phyloP scores from a whole-genome alignment of 2,888 invertebrate species.

The Callimorpha dominula region DNA sequence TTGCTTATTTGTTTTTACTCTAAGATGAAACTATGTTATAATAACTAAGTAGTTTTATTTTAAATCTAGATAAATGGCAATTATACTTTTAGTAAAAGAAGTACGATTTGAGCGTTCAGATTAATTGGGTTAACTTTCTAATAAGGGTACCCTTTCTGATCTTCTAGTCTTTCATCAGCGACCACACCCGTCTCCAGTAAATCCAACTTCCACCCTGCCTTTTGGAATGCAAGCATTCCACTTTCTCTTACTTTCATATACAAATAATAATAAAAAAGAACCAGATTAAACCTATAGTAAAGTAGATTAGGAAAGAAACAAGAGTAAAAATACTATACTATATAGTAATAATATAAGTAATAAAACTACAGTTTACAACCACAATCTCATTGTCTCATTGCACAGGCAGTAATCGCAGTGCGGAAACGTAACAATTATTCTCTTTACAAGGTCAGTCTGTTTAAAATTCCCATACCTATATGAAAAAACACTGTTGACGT shows the following conservation, averaged over 20 bases:
- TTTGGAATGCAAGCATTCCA: too few species aligned
- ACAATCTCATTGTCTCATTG: too few species aligned
- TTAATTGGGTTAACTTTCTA: background rate
- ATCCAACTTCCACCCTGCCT: too few species aligned
- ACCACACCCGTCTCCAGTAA: too few species aligned
- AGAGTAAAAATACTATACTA: too few species aligned
- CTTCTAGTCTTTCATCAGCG: too few species aligned
- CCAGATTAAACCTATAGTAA: background rate
- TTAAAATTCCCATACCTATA: constrained; percentile 15
- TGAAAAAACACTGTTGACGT: constrained; percentile 11
- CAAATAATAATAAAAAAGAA: background rate
- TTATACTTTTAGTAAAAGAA: background rate
- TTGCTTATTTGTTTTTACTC: constrained; percentile 16
- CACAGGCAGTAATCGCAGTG: constrained; percentile 7
- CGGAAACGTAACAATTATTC: constrained; percentile 35
- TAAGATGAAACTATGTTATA: constrained; percentile 19
- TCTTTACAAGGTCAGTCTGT: constrained; percentile 45
- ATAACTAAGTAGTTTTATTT: background rate
- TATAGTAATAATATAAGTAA: too few species aligned
- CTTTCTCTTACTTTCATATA: too few species aligned
- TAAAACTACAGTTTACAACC: too few species aligned
- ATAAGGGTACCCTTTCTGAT: too few species aligned
- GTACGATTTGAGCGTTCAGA: background rate
- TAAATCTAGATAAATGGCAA: background rate
- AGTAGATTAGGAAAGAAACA: too few species aligned